Conservation (phyloP, 1,140 invertebrate species). For the Lysiphlebus fabarum region DNA sequence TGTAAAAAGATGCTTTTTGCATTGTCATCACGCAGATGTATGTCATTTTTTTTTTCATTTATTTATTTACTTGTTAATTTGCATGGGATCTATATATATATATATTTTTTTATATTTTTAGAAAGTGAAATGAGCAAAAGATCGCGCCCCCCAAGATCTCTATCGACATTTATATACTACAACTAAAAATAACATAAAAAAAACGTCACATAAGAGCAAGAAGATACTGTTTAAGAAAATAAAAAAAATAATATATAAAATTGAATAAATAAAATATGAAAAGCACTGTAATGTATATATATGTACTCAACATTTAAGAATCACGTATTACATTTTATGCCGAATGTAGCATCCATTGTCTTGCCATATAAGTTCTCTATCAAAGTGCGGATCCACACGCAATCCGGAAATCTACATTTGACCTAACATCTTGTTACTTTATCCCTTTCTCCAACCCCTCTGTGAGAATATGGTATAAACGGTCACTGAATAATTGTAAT, state of each 20-base stretch:
- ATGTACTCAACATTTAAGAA: background rate
- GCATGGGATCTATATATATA: too few relatives aligned
- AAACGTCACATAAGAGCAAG: too few relatives aligned
- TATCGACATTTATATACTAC: too few relatives aligned
- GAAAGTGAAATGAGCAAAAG: too few relatives aligned
- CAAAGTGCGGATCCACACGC: slow-evolving; percentile 40
- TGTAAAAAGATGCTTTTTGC: background rate
- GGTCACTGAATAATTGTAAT: slow-evolving; percentile 12
- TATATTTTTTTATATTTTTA: too few relatives aligned
- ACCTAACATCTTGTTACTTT: slow-evolving; percentile 5
- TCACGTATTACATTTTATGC: slow-evolving; percentile 53
- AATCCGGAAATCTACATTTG: slow-evolving; percentile 47
- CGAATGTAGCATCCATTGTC: slow-evolving; percentile 48
- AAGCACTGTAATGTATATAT: background rate
- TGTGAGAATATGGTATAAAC: slow-evolving; percentile 36
- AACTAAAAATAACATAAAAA: too few relatives aligned
- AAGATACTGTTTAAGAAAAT: too few relatives aligned
- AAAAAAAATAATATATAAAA: too few relatives aligned
- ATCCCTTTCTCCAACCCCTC: slow-evolving; percentile 1
- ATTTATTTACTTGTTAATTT: background rate
- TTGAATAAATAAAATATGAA: background rate
- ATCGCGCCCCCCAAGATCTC: too few relatives aligned
- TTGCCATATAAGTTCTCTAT: slow-evolving; percentile 52
- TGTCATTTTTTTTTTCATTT: background rate
- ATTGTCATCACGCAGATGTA: slow-evolving; percentile 3